phyloP scores from a whole-genome alignment of 2,797 vertebrate species.

The Sphaeramia orbicularis region DNA sequence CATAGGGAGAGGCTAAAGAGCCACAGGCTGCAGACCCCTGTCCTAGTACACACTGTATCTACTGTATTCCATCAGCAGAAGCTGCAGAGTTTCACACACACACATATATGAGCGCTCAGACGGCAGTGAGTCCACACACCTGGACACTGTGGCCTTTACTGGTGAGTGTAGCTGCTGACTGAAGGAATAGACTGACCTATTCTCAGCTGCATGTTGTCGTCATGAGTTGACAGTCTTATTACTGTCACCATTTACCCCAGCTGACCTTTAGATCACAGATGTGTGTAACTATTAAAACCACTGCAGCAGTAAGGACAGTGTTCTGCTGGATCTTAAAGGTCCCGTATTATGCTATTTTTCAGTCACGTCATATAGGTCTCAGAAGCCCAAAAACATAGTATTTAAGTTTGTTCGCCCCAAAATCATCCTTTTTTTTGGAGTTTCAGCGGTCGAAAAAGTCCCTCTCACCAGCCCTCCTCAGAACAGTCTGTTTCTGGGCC shows the following conservation, averaged over 20 bases:
- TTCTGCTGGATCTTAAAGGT: too few relatives aligned
- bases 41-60: background rate
- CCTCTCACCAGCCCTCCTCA: too few relatives aligned
- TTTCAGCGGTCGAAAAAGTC: too few relatives aligned
- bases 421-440: too few relatives aligned
- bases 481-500: too few relatives aligned
- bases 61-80: conserved; percentile 13
- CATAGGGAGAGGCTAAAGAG: too few relatives aligned
- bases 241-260: conserved; percentile 5
- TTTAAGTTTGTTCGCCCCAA: too few relatives aligned
- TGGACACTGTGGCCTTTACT: conserved; percentile 47
- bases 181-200: conserved; percentile 46
- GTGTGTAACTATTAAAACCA: background rate
- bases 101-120: background rate
- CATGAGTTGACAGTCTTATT: conserved; percentile 42
- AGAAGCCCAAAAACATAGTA: too few relatives aligned
- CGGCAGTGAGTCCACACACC: conserved; percentile 41
- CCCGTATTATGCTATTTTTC: too few relatives aligned
- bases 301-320: too few relatives aligned
- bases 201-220: conserved; percentile 23
- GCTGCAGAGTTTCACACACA: conserved; percentile 1
- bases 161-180: conserved; percentile 34
- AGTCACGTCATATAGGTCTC: too few relatives aligned
- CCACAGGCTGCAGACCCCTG: too few relatives aligned
- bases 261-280: background rate